Percentiles rank a stretch among this genome's conserved stretches.
These are phyloP conservation scores for Lasiommata megera DNA, from an alignment of 2,888 invertebrate genomes.

Conservation along the genomic window DNA sequence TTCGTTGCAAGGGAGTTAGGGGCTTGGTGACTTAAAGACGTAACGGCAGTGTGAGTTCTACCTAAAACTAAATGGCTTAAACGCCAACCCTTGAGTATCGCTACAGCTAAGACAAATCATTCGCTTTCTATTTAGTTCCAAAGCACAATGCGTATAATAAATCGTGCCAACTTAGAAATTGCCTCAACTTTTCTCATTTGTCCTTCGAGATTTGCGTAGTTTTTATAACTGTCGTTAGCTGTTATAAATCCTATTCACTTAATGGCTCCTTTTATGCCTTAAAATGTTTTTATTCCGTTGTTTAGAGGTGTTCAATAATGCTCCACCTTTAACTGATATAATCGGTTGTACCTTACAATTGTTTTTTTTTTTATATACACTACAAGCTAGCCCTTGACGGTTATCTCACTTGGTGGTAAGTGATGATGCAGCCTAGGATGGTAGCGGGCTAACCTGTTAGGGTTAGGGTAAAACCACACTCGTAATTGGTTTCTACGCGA, in stretches of 20 bases:
- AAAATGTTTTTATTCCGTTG: constrained; percentile 7
- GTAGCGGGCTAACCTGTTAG: no score
- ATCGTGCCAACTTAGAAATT: constrained; percentile 10
- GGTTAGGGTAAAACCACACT: no score
- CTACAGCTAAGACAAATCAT: not conserved
- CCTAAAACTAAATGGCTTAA: not conserved
- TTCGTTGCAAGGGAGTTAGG: no score
- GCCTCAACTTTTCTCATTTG: constrained; percentile 12
- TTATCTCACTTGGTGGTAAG: no score
- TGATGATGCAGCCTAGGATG: no score
- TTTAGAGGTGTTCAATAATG: not conserved
- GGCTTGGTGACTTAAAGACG: no score
- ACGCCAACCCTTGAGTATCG: not conserved
- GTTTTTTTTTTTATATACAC: no score
- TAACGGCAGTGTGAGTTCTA: no score
- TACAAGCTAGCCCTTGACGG: no score
- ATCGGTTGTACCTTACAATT: no score
- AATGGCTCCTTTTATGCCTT: not conserved
- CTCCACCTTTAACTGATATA: no score
- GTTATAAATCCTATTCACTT: constrained; percentile 2
- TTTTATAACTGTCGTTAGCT: constrained; percentile 7
- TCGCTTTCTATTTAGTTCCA: not conserved
- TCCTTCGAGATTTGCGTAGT: constrained; percentile 3
- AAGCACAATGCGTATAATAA: constrained; percentile 1
- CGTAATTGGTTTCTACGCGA: no score